These are phyloP conservation scores for Eidolon dupreanum DNA, from an alignment of 2,797 vertebrate genomes.

Conservation along the genomic window DNA sequence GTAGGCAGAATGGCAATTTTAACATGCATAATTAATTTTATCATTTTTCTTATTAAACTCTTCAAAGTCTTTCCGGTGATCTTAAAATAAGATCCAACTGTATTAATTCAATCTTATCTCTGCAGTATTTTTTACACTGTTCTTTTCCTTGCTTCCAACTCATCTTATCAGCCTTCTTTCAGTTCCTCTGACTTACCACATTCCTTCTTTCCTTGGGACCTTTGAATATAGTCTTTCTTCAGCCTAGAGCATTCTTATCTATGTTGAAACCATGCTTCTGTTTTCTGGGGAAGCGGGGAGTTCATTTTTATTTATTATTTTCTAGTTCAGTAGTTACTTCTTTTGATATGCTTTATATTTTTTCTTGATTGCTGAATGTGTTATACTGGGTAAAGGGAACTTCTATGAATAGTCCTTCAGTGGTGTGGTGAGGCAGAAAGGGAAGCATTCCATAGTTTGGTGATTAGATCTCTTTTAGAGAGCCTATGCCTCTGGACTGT, in stretches of 20 bases:
- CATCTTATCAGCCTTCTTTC: neutral
- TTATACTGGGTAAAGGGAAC: neutral
- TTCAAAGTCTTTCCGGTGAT: neutral
- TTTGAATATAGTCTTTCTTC: neutral
- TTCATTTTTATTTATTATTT: neutral
- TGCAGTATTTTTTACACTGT: neutral
- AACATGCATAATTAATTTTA: slow-evolving; percentile 35
- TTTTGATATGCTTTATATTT: neutral
- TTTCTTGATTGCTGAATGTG: neutral
- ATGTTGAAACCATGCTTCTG: neutral
- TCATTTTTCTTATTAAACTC: slow-evolving; percentile 27
- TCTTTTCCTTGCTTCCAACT: neutral
- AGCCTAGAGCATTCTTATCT: neutral
- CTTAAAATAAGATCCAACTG: neutral
- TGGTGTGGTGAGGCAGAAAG: fast-evolving
- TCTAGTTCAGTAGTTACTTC: neutral
- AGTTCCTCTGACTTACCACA: neutral
- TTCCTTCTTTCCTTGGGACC: neutral
- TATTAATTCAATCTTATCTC: slow-evolving; percentile 1
- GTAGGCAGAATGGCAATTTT: neutral
- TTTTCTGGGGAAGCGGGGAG: neutral
- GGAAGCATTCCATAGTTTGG: neutral
- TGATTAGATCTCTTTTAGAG: neutral
- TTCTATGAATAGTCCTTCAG: neutral
- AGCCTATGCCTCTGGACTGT: neutral